Evolutionary conservation across 2,888 invertebrate species (phyloP).

Genomic region (Caenorhabditis zanzibari): DNA sequence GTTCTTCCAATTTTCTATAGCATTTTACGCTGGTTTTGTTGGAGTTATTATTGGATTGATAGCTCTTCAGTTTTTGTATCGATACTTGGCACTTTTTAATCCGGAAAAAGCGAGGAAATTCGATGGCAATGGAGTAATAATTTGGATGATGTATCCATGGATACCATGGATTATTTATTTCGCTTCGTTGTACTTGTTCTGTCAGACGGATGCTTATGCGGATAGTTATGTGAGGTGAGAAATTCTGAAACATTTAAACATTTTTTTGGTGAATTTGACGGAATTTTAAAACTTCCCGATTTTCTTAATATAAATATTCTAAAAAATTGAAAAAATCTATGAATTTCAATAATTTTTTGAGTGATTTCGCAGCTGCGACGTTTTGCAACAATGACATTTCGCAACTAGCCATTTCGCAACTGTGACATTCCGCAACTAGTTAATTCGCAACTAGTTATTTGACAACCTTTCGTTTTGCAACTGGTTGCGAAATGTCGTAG

Average conservation of each 20-base stretch:
- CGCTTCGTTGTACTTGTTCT: constrained; percentile 5
- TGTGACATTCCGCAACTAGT: too few species aligned
- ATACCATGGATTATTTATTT: neutral
- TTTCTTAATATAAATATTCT: too few species aligned
- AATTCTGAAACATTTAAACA: neutral
- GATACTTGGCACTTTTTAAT: constrained; percentile 13
- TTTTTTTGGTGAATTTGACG: too few species aligned
- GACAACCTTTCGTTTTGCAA: too few species aligned
- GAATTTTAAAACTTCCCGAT: too few species aligned
- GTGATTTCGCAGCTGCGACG: too few species aligned
- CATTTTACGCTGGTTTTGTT: constrained; percentile 9
- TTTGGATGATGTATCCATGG: constrained; percentile 8
- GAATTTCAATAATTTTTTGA: too few species aligned
- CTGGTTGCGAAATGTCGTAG: too few species aligned
- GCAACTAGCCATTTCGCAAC: too few species aligned
- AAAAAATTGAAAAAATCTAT: too few species aligned
- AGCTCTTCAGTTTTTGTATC: constrained; percentile 23
- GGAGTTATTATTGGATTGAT: constrained; percentile 2
- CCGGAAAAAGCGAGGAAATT: neutral
- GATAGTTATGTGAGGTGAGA: constrained; percentile 29
- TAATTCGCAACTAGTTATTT: too few species aligned
- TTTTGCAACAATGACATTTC: too few species aligned
- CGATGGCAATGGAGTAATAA: neutral
- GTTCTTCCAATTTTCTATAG: neutral
- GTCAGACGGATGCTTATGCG: constrained; percentile 4